Evolutionary conservation across 2,113 vertebrate genomes (phyloP).

Genomic region (Capreolus pygargus): DNA sequence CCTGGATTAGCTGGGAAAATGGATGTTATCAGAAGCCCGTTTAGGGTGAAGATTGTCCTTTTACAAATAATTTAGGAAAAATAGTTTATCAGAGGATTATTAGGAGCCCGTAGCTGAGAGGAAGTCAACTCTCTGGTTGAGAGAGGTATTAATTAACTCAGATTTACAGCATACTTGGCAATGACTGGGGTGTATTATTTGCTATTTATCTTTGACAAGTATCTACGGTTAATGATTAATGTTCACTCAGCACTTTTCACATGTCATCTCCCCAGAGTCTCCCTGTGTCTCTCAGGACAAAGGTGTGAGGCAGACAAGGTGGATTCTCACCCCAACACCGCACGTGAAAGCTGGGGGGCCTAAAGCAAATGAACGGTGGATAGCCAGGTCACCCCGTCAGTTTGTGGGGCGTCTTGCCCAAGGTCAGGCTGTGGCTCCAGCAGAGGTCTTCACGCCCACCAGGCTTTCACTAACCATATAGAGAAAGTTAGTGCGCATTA

Average conservation of each 20-base stretch:
- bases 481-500: too few species aligned
- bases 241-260: not conserved
- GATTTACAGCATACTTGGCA: accelerated
- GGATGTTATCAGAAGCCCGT: not conserved
- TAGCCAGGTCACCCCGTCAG: not conserved
- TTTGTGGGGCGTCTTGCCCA: accelerated
- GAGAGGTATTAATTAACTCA: not conserved
- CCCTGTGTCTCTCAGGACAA: not conserved
- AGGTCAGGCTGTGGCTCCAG: accelerated
- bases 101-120: not conserved
- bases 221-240: not conserved
- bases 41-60: not conserved
- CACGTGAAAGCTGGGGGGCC: not conserved
- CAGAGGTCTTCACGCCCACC: not conserved
- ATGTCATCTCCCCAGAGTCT: not conserved
- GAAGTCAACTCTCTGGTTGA: not conserved
- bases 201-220: not conserved
- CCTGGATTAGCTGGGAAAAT: accelerated
- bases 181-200: not conserved
- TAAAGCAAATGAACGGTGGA: accelerated
- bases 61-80: not conserved
- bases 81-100: not conserved
- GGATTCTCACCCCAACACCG: accelerated
- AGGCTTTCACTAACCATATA: not conserved
- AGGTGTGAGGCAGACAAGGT: accelerated